Evolutionary conservation across 2,888 invertebrate species (phyloP), one percentile per base, ranked within the genome.

Genomic region (Drosophila greeni): DNA sequence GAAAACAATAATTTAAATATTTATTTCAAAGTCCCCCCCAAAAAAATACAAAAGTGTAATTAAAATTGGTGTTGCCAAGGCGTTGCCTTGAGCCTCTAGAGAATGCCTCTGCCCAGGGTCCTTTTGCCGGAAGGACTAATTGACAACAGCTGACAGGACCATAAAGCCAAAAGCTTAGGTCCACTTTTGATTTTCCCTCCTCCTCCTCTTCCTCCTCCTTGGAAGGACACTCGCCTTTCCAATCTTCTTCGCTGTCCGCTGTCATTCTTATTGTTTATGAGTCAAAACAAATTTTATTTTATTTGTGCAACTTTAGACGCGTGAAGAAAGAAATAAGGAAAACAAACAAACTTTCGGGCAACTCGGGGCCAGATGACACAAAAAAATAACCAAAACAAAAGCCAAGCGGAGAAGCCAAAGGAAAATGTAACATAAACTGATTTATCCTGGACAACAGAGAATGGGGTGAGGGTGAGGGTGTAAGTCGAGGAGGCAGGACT

Each of bases 251-350:
- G 39, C 39, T 7, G 42, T 26, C n/a, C 18, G 42, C 65, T 65
- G 65, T 62, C 64, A 48, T 26, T 65, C 64, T 49, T 64, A 55
- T 66, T 66, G 66, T 66, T 66, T 66, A 66, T 66, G 66, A 64
- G 64, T 64, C 64, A 49, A 66, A 64, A 66, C 37, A 64, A 66
- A 64, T 62, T 65, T 51, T 43, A 43, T 60, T 62, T 62, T 66
- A 64, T 66, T 66, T 64, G 66, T 64, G 66, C 29, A 64, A 66
- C 66, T 66, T 66, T 55, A 66, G 64, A 55, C 65, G 64, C 64
- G 55, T 49, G 64, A 64, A 43, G 54, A 40, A 48, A 49, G 54
- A 49, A 62, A 65, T 40, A 48, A 18, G 47, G 45, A 40, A 42
- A 61, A 39, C 49, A 66, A 56, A 55, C 34, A 49, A 43, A 59